Evolutionary conservation across 2,797 vertebrate genomes (phyloP), one percentile per base, ranked within the genome.

Genomic region (Lateolabrax maculatus): DNA sequence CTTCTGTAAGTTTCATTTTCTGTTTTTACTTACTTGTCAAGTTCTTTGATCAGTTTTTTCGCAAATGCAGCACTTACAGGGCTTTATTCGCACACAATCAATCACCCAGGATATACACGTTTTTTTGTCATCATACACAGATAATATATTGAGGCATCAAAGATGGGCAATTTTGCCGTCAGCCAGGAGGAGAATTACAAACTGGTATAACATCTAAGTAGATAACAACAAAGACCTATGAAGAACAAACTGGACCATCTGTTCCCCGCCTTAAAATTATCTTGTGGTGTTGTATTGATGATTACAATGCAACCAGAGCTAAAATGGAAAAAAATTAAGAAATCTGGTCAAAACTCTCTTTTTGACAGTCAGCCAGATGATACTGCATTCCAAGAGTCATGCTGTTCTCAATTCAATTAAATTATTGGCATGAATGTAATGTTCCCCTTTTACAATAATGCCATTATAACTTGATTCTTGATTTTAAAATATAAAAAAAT

Each of bases 231-330:
- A 83, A 84, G 62, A 53, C 56, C 72, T 56, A 48, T 66, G 69
- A 79, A 67, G 71, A 80, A 75, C 79, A 87, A 84, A 82, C 58
- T 48, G 37, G 18, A 51, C 74, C 89, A 90, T 84, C 80, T 90
- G 86, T 71, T 84, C 49, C 61, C 41, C 6, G 2, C 60, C 67
- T 69, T 29, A 39, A 34, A 58, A 62, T 65, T 39, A 80, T 74
- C 55, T 48, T 67, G 70, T 39, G 66, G 31, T 58, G 48, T 31
- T 80, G 37, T 72, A 71, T 39, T 68, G 73, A 73, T 83, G 52
- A 81, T 66, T 75, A 51, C 43, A 62, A 60, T 63, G 34, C 56
- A 72, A 75, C 48, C 68, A 65, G 57, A 74, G 69, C 41, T 52
- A 64, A 52, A 70, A 64, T 48, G 3, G 5, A n/a, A 48, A 46